phyloP scores from a whole-genome alignment of 2,888 invertebrate species.

The Neelides folsomi region DNA sequence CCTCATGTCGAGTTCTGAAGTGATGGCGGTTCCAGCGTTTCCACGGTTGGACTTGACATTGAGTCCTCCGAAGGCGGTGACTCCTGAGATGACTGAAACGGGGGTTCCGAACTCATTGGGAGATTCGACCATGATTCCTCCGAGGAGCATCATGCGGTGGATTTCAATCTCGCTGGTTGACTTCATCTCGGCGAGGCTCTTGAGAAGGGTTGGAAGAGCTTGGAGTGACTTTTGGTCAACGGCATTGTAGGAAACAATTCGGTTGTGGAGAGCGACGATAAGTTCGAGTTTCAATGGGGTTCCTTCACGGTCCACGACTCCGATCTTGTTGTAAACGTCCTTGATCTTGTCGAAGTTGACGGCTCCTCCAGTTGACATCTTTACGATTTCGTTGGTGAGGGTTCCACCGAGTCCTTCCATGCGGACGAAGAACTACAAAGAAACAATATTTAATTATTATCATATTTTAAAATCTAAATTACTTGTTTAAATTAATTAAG shows the following conservation, averaged over 20 bases:
- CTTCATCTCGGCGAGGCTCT: conserved; percentile 24
- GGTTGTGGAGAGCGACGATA: conserved; percentile 25
- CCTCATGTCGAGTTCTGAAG: conserved; percentile 23
- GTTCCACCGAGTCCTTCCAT: conserved; percentile 31
- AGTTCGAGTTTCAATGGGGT: conserved; percentile 31
- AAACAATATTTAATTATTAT: not conserved
- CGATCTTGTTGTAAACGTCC: conserved; percentile 26
- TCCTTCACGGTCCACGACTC: conserved; percentile 24
- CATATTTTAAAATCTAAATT: not conserved
- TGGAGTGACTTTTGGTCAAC: conserved; percentile 25
- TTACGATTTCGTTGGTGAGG: conserved; percentile 25
- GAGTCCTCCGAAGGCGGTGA: conserved; percentile 16
- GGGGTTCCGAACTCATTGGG: conserved; percentile 30
- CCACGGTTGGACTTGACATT: conserved; percentile 27
- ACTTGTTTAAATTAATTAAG: too few species aligned
- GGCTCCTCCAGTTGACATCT: conserved; percentile 23
- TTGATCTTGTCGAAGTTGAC: conserved; percentile 29
- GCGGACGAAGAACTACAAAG: conserved; percentile 23
- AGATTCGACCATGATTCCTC: conserved; percentile 26
- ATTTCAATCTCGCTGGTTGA: conserved; percentile 28
- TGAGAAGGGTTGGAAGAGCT: conserved; percentile 26
- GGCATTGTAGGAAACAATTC: conserved; percentile 29
- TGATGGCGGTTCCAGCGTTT: conserved; percentile 23
- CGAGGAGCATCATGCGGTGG: conserved; percentile 26
- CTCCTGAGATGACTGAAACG: conserved; percentile 24